Evolutionary conservation across 2,113 vertebrate species (phyloP), one percentile per base, ranked within the genome.

Genomic region (Emydocephalus ijimae): DNA sequence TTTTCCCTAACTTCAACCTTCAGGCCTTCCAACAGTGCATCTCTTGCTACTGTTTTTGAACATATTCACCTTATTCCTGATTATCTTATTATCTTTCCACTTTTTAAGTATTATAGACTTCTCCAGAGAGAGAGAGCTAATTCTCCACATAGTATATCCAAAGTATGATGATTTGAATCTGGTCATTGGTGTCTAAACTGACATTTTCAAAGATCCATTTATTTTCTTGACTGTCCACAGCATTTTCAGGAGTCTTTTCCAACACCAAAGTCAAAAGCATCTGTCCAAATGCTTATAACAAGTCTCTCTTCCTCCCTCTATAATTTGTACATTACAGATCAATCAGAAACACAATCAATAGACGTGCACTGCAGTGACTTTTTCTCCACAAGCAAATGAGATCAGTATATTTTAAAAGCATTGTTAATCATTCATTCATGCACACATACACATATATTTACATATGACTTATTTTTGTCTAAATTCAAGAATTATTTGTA

Each of bases 281-380:
- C 74, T 20, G 9, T 43, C 1, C 26, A 29, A 29, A 14, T 87
- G 48, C 4, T 26, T 50, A n/a, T 54, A 50, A 88, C 6, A 87
- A 52, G 15, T 88, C 29, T 88, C 18, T 21, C 18, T 88, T 54
- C 54, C 24, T 87, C 45, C 14, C 50, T 34, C 50, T 55, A 18
- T 81, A 90, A n/a, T 21, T 21, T 93, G 26, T 94, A 91, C 92
- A 95, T 95, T 95, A 94, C 64, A 94, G 94, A 94, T 90, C 91
- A 95, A 94, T 95, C 86, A 52, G 91, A 34, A 64, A 5, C 15
- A 81, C 39, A 50, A 81, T 29, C 92, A 93, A 95, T 94, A 96
- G 96, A 87, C 48, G 0, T 0, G 90, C 91, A 95, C 93, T 96
- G 95, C 95, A 92, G 90, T 56, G 96, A 96, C 94, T 93, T 94